Base-by-base conservation (phyloP, 30 jellyfish, hydroid and myxozoan genomes). In the Rhopilema esculentum region DNA sequence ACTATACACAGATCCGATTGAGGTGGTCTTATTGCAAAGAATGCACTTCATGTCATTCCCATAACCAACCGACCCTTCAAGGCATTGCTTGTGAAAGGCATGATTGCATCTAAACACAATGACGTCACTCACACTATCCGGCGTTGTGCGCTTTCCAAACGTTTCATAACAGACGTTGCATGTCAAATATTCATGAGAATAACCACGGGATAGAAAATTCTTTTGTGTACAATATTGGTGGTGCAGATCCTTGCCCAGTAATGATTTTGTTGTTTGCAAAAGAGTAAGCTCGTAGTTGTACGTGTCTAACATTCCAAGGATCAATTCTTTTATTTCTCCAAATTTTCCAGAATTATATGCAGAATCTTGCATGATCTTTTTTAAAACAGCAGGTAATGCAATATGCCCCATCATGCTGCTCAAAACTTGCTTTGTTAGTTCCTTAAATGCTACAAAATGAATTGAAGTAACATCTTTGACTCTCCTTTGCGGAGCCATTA, bases 311-410 rank as follows among this genome's bases (percentile, higher is more conserved):
- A 96, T 96, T 0, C 99, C 99, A 49, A 96, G 88, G 22, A 96
- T 53, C 25, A 96, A 86, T 63, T 96, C 98, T 78, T 91, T 91
- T 77, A 96, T 96, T 72, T 96, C 99, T 6, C 99, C 99, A 80
- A 96, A 96, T 81, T 96, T 96, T 16, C 99, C 98, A 8, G 99
- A 57, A 74, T 87, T 96, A 85, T 96, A 96, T 16, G 99, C 91
- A 8, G 99, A 98, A 79, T 96, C 97, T 52, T 91, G 95, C 99
- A 96, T 96, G 79, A 96, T 96, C 75, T 90, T 96, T 92, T 96
- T 96, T 50, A 96, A 69, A 26, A 96, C 98, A 8, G 98, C 97
- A 24, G 99, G 98, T 67, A 96, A 69, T 22, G 99, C 93, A 25
- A 96, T 96, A 62, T 79, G 89, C 8, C 98, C 93, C 98, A 91